Conservation (phyloP, 2,888 invertebrate species). For the Papilio protenor region DNA sequence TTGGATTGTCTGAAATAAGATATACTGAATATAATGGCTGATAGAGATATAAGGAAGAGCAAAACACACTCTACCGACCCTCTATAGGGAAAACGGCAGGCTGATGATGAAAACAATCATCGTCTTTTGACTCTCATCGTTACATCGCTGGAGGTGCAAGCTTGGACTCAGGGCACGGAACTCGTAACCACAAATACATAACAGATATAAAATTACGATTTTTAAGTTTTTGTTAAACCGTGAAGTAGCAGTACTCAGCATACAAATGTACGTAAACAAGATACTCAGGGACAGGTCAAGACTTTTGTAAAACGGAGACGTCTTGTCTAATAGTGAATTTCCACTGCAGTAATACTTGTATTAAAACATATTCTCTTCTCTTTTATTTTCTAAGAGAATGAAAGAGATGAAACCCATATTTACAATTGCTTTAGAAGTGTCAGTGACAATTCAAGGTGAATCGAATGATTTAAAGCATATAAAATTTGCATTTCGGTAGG, state of each 20-base stretch:
- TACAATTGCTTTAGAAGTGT: background rate
- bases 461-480: background rate
- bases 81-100: no score
- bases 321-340: background rate
- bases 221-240: background rate
- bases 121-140: no score
- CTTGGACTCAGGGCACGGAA: no score
- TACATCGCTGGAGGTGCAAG: no score
- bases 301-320: background rate
- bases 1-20: no score
- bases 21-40: no score
- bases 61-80: no score
- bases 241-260: background rate
- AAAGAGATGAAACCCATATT: background rate
- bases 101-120: no score
- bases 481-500: background rate
- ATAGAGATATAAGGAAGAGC: no score
- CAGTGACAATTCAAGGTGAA: background rate
- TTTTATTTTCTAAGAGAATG: background rate
- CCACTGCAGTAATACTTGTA: background rate
- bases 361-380: background rate
- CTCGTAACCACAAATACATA: no score
- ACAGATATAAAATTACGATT: background rate
- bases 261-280: constrained; percentile 3
- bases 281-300: background rate